These are phyloP conservation scores for Mimachlamys varia DNA, from an alignment of 2,888 invertebrate genomes.

Conservation along the genomic window DNA sequence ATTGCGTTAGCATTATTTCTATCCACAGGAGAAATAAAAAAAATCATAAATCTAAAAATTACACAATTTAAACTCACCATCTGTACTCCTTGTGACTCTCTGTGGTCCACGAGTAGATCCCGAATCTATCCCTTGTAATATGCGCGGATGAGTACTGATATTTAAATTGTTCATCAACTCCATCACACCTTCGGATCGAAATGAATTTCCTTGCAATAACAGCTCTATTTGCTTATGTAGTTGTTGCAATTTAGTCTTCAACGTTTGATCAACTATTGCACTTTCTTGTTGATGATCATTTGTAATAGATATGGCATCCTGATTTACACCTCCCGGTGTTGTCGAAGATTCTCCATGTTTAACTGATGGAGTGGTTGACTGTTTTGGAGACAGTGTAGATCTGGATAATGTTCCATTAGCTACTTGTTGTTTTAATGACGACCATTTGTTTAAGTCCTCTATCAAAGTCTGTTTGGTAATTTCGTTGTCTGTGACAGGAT, in stretches of 20 bases:
- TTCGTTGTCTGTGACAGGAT: slow-evolving; percentile 5
- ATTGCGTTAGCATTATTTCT: too few relatives aligned
- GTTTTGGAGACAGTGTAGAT: neutral
- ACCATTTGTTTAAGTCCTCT: neutral
- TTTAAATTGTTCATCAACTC: neutral
- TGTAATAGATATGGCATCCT: neutral
- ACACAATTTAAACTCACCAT: neutral
- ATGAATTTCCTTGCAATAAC: neutral
- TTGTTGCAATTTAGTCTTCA: neutral
- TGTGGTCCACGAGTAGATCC: neutral
- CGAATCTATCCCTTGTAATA: neutral
- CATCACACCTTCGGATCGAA: neutral
- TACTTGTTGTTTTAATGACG: neutral
- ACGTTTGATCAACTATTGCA: neutral
- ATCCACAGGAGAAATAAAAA: too few relatives aligned
- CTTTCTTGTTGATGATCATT: neutral
- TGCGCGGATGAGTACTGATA: slow-evolving; percentile 4
- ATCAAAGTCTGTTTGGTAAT: neutral
- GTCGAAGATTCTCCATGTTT: neutral
- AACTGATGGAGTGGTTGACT: neutral
- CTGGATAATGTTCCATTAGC: neutral
- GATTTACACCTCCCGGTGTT: neutral
- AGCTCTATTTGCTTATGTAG: neutral
- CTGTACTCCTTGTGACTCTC: neutral
- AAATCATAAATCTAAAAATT: too few relatives aligned